Percentiles rank a stretch among this genome's conserved stretches.
These are phyloP conservation scores for Drosophila testacea DNA, from an alignment of 2,888 invertebrate genomes.

Conservation along the genomic window DNA sequence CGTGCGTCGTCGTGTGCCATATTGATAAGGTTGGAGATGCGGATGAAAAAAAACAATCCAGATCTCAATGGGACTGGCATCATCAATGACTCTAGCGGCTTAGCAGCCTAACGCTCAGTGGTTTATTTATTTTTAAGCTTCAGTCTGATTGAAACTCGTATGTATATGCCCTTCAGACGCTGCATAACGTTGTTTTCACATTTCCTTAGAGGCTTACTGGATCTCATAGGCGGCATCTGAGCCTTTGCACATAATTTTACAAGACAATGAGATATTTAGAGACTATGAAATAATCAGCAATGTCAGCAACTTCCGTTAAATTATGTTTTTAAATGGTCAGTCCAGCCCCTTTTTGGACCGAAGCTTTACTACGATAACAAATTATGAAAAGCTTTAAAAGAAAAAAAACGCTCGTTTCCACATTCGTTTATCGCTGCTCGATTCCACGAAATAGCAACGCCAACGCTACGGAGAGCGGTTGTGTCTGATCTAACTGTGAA, in stretches of 20 bases:
- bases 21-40: constrained; percentile 39
- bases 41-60: constrained; percentile 15
- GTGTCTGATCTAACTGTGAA: constrained; percentile 62
- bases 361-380: constrained; percentile 42
- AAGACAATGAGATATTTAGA: constrained; percentile 4
- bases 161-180: constrained; percentile 59
- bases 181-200: constrained; percentile 50
- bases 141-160: constrained; percentile 72
- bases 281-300: not conserved
- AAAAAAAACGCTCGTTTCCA: constrained; percentile 34
- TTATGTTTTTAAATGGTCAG: constrained; percentile 37
- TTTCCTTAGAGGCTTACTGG: constrained; percentile 24
- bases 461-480: constrained; percentile 38
- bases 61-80: constrained; percentile 16
- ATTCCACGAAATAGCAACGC: constrained; percentile 35
- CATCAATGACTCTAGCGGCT: constrained; percentile 17
- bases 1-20: constrained; percentile 53
- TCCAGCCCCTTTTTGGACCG: constrained; percentile 7
- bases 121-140: constrained; percentile 64
- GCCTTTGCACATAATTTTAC: constrained; percentile 2
- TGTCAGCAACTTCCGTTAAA: constrained; percentile 51
- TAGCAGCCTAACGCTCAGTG: constrained; percentile 10
- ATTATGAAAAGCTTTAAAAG: constrained; percentile 13
- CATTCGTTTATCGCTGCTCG: constrained; percentile 37
- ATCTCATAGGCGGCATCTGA: not conserved